These are phyloP conservation scores for Liparis tanakae DNA, from an alignment of 2,797 vertebrate genomes.

Conservation along the genomic window DNA sequence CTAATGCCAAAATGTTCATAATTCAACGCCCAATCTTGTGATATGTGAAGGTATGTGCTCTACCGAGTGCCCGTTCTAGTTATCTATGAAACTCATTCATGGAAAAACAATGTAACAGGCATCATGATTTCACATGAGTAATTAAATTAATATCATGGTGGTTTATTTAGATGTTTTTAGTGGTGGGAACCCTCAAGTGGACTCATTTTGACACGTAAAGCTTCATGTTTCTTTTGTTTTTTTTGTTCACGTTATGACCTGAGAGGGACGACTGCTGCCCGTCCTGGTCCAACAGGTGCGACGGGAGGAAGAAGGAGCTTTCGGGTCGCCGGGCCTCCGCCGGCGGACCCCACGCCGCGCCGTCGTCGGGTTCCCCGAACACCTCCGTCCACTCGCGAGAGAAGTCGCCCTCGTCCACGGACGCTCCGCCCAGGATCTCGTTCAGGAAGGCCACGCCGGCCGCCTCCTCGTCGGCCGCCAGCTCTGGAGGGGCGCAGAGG, in stretches of 20 bases:
- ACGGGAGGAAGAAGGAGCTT: slow-evolving; percentile 89
- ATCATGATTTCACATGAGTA: too few relatives aligned
- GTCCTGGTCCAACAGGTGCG: slow-evolving; percentile 93
- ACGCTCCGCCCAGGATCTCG: slow-evolving; percentile 89
- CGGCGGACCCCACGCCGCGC: neutral
- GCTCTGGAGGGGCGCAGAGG: slow-evolving; percentile 66
- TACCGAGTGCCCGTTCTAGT: too few relatives aligned
- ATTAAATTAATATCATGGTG: slow-evolving; percentile 27
- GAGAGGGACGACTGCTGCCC: slow-evolving; percentile 84
- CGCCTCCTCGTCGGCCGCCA: slow-evolving; percentile 78
- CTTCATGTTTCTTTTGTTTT: too few relatives aligned
- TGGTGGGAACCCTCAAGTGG: neutral
- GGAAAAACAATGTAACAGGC: too few relatives aligned
- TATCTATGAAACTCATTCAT: too few relatives aligned
- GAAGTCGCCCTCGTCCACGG: slow-evolving; percentile 88
- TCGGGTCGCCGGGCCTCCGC: slow-evolving; percentile 69
- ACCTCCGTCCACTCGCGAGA: slow-evolving; percentile 90
- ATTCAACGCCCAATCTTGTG: too few relatives aligned
- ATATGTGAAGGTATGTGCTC: too few relatives aligned
- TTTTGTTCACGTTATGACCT: slow-evolving; percentile 76
- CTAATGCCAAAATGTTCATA: too few relatives aligned
- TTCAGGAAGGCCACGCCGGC: slow-evolving; percentile 89
- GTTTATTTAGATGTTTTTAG: slow-evolving; percentile 5
- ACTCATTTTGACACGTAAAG: neutral
- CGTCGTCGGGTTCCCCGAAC: slow-evolving; percentile 85